A percentile compares a stretch with the other conserved stretches of the same genome.
Conservation (phyloP, 2,888 invertebrate genomes). For the Oscheius sp. region DNA sequence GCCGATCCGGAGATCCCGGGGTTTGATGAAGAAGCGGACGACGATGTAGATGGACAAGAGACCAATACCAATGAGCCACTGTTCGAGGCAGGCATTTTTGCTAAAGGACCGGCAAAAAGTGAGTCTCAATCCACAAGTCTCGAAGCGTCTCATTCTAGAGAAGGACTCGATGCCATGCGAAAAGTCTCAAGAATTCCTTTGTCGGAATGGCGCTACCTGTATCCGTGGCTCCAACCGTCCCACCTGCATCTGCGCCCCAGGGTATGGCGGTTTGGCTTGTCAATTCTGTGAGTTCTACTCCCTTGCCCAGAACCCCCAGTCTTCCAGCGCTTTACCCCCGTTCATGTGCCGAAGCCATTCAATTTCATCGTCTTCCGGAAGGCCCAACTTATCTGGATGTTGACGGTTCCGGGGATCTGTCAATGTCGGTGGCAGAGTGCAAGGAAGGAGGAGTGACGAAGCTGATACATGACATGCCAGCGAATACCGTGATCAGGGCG, state of each 20-base stretch:
- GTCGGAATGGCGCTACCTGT: slow-evolving; percentile 56
- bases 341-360: slow-evolving; percentile 63
- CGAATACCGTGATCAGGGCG: slow-evolving; percentile 49
- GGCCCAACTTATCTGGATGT: slow-evolving; percentile 66
- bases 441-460: slow-evolving; percentile 52
- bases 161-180: slow-evolving; percentile 43
- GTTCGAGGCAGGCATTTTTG: no score
- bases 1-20: not conserved
- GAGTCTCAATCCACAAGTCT: not conserved
- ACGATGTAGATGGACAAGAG: not conserved
- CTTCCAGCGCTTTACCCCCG: slow-evolving; percentile 57
- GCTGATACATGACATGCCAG: slow-evolving; percentile 64
- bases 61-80: no score
- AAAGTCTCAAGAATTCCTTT: slow-evolving; percentile 50
- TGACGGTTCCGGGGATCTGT: slow-evolving; percentile 62
- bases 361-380: slow-evolving; percentile 52
- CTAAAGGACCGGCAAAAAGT: not conserved
- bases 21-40: slow-evolving; percentile 19
- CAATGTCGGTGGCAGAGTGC: slow-evolving; percentile 56
- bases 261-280: slow-evolving; percentile 62
- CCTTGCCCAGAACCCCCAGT: not conserved
- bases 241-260: slow-evolving; percentile 57
- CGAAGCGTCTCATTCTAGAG: slow-evolving; percentile 13
- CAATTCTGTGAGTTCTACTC: slow-evolving; percentile 62
- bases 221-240: slow-evolving; percentile 32